Percentiles rank a stretch among this genome's conserved stretches.
Evolutionary conservation across 1,140 invertebrate species (phyloP).

Genomic region (Drosophila grimshawi): DNA sequence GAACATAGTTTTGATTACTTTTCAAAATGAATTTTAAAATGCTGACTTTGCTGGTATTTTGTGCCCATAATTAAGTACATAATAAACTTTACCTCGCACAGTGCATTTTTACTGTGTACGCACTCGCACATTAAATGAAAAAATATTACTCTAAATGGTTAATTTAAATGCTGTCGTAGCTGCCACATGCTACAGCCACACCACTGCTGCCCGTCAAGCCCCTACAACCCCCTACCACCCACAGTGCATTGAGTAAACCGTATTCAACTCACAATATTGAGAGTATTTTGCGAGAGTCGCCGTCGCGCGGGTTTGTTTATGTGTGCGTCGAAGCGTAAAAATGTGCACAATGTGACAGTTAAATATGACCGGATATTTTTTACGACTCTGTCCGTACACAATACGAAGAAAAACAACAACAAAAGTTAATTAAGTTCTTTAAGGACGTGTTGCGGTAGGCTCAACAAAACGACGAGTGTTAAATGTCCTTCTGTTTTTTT

Average conservation of each 20-base stretch:
- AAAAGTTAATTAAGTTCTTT: constrained; percentile 66
- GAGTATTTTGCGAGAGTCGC: constrained; percentile 63
- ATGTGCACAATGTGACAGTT: constrained; percentile 75
- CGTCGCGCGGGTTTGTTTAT: constrained; percentile 72
- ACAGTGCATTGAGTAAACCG: constrained; percentile 15
- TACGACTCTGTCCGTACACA: constrained; percentile 34
- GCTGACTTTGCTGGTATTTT: too few species aligned
- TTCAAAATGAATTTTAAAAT: too few species aligned
- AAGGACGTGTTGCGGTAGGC: constrained; percentile 48
- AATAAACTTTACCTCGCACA: background rate
- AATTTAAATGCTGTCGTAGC: constrained; percentile 51
- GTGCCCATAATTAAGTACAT: background rate
- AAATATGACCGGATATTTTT: constrained; percentile 72
- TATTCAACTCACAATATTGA: constrained; percentile 68
- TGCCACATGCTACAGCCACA: background rate
- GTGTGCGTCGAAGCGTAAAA: constrained; percentile 73
- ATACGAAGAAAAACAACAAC: constrained; percentile 4
- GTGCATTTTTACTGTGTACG: constrained; percentile 1
- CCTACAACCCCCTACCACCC: background rate
- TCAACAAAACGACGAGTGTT: constrained; percentile 22
- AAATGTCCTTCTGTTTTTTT: constrained; percentile 7
- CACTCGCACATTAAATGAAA: constrained; percentile 28
- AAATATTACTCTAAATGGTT: constrained; percentile 39
- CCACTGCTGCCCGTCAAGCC: background rate
- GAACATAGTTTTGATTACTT: too few species aligned